Base-by-base conservation (phyloP, 2,113 vertebrate genomes). In the Rhegmatorhina hoffmannsi region DNA sequence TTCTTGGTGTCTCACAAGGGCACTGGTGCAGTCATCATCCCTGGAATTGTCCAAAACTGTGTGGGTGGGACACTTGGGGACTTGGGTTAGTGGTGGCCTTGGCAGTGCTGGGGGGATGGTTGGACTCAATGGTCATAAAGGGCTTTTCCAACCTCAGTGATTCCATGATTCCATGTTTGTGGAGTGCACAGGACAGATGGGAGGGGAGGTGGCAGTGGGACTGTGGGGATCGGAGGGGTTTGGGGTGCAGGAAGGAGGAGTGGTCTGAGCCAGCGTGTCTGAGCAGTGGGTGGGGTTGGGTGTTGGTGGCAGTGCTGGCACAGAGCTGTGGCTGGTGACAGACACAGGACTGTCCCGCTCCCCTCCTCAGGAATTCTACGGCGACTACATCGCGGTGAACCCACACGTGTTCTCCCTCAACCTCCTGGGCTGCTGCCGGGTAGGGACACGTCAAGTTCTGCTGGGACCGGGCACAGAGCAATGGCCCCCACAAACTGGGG, bases 351-450 rank as follows among this genome's bases (percentile, higher is more conserved):
- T 84, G 63, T 70, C 34, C 72, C 56, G 40, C 40, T 90, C 15
- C 17, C 49, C 12, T 60, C 72, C 16, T 10, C 64, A 99, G 99
- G 99, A 99, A 97, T 99, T 99, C 95, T 99, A 99, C 10, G 99
- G 99, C 6, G 99, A 99, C 91, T 99, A 99, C 97, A 99, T 99
- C 6, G 99, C 99, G 10, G 98, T 99, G 94, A 99, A 99, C 90
- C 99, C 99, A n/a, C 99, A 99, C 53, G 98, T 99, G 28, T 99
- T 99, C 96, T 99, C 99, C 31, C 98, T 99, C 81, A 99, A 99
- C 97, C 98, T 99, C 75, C 95, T 98, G 91, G 99, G 98, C 59
- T 99, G 99, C 68, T 98, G 98, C 87, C 98, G 99, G 98, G 99
- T 90, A 90, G 72, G 88, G 56, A 2, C 15, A 1, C 1, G 5